Evolutionary conservation across 2,113 vertebrate genomes (phyloP), one percentile per base, ranked within the genome.

Genomic region (Maccullochella peelii): DNA sequence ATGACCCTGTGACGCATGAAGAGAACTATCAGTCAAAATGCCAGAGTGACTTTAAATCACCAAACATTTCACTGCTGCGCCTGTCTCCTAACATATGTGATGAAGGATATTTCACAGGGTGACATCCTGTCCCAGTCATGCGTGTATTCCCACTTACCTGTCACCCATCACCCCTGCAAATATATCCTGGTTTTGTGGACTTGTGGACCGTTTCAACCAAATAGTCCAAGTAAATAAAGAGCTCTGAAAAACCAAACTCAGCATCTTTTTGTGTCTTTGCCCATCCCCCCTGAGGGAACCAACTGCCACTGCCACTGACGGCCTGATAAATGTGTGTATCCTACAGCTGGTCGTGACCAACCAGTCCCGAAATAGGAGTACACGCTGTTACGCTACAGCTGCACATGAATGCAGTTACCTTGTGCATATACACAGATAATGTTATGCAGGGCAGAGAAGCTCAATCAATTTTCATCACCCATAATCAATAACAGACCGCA

Each of bases 11-110:
- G 52, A 76, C 69, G 80, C 75, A 79, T 21, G 15, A 33, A 77
- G 78, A 80, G 72, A 73, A 77, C 81, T 33, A 85, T 90, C 79
- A 84, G 77, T 93, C 90, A 93, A 87, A 85, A 63, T 52, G 90
- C 40, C 75, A 80, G 40, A 80, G 50, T n/a, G 77, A 78, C 70
- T 79, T 84, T 84, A 91, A 91, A 93, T 89, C 92, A 80, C 65
- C 74, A 77, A 83, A 86, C 74, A 77, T 90, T 65, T 93, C 71
- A 58, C 66, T 33, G 47, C 40, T 74, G 14, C 33, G 49, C 71
- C 70, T 87, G 77, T 67, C 44, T 69, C 82, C 30, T 65, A 73
- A 79, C 84, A 84, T 73, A 79, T 57, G 84, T 72, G 87, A 69
- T 83, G 78, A 79, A 70, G 62, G 79, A 85, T 69, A 23, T 67